Percentiles rank a stretch among this genome's conserved stretches.
phyloP scores from a whole-genome alignment of 2,797 vertebrate genomes.

The Urosaurus nigricauda region DNA sequence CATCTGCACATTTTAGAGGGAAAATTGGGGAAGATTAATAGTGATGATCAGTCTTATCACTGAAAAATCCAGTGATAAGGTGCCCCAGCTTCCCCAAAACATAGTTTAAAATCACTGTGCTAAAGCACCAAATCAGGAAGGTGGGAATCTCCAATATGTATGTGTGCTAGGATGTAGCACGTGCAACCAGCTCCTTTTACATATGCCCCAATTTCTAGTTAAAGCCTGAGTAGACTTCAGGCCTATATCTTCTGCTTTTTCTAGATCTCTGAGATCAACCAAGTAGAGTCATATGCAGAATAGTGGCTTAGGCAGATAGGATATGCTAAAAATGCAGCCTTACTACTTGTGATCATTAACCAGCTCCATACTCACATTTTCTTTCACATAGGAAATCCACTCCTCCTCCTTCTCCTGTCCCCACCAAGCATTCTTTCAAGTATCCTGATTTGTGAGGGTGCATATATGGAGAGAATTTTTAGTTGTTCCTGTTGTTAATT shows the following conservation, averaged over 20 bases:
- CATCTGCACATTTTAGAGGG: not conserved
- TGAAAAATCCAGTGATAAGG: not conserved
- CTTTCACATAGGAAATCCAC: not conserved
- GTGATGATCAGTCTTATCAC: not conserved
- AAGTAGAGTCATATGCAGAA: not conserved
- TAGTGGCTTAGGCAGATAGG: not conserved
- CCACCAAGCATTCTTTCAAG: not conserved
- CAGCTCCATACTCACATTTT: not conserved
- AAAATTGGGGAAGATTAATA: not conserved
- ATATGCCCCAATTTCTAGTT: not conserved
- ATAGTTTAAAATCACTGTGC: not conserved
- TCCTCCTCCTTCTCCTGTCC: not conserved
- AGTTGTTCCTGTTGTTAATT: not conserved
- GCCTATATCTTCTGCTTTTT: not conserved
- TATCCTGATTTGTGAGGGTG: too few species aligned
- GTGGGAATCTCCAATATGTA: not conserved
- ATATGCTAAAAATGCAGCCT: not conserved
- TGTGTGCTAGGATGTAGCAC: not conserved
- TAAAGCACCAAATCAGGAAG: not conserved
- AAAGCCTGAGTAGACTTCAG: not conserved
- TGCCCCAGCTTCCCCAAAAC: not conserved
- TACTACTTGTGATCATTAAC: not conserved
- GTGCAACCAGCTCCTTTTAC: too few species aligned
- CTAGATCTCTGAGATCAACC: not conserved
- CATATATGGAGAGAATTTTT: too few species aligned